Conservation (phyloP, 2,113 vertebrate species). For the Dicrurus megarhynchus region DNA sequence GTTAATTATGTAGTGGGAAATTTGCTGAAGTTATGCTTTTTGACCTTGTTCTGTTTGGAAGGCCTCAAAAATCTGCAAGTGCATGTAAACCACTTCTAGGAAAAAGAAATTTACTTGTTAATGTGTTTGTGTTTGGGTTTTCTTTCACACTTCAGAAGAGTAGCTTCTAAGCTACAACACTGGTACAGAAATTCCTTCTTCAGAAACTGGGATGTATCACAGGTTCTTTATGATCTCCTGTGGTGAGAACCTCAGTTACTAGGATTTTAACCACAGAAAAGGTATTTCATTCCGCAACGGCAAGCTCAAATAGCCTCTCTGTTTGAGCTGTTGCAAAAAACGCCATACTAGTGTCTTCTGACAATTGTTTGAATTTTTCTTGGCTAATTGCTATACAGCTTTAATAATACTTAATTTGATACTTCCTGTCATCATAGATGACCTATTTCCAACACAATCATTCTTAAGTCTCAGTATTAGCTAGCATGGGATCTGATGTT, state of each 20-base stretch:
- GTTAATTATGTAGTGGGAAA: not conserved
- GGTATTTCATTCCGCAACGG: not conserved
- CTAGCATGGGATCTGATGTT: not conserved
- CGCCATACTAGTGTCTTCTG: not conserved
- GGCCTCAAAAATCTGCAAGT: not conserved
- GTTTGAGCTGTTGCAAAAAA: not conserved
- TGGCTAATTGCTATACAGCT: not conserved
- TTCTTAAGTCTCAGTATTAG: not conserved
- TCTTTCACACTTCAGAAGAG: not conserved
- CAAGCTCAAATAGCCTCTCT: not conserved
- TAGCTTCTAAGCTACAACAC: not conserved
- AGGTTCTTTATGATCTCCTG: not conserved
- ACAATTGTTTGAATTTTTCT: not conserved
- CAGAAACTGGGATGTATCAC: not conserved
- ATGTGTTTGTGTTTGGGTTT: not conserved
- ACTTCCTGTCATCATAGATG: not conserved
- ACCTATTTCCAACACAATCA: not conserved
- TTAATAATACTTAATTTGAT: not conserved
- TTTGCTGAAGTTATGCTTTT: not conserved
- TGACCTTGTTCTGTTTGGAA: not conserved
- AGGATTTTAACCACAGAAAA: not conserved
- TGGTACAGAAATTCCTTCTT: not conserved
- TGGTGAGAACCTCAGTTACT: not conserved
- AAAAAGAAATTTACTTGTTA: not conserved
- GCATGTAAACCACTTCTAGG: not conserved